Evolutionary conservation across 2,113 vertebrate genomes (phyloP).

Genomic region (Myanophis thanlyinensis): DNA sequence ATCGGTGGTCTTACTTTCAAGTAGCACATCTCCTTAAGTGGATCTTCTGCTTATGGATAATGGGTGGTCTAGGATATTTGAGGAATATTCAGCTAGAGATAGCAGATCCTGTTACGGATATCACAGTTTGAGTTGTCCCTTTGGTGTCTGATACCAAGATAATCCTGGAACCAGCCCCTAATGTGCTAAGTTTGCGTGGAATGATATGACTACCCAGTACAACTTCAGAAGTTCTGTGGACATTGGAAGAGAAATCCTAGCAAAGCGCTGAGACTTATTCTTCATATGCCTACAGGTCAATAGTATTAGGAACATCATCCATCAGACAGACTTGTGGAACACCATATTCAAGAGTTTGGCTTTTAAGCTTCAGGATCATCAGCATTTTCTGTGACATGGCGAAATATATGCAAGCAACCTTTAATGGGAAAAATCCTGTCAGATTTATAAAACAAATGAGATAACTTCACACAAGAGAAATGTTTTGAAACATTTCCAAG

Average conservation of each 20-base stretch:
- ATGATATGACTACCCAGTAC: background rate
- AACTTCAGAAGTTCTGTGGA: conserved; percentile 13
- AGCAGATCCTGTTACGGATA: conserved; percentile 45
- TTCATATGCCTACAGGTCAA: conserved; percentile 32
- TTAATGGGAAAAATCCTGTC: conserved; percentile 49
- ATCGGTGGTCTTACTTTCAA: conserved; percentile 60
- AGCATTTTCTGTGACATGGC: conserved; percentile 1
- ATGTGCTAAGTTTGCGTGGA: conserved; percentile 17
- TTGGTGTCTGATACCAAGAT: conserved; percentile 19
- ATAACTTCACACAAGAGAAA: conserved; percentile 50
- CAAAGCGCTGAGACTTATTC: conserved; percentile 7
- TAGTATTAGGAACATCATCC: conserved; percentile 16
- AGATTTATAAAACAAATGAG: conserved; percentile 43
- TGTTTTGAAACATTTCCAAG: conserved; percentile 59
- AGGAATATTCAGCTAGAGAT: conserved; percentile 50
- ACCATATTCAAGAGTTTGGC: conserved; percentile 18
- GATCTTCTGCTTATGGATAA: conserved; percentile 41
- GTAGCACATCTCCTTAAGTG: conserved; percentile 65
- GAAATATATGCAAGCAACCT: conserved; percentile 55
- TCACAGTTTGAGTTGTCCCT: conserved; percentile 37
- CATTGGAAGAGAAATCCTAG: background rate
- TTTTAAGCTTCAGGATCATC: conserved; percentile 2
- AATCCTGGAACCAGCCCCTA: conserved; percentile 17
- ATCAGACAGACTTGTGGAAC: background rate
- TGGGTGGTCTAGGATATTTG: conserved; percentile 48